A percentile compares a stretch with the other conserved stretches of the same genome.
Conservation (phyloP, 2,888 invertebrate genomes). For the Meiosimyza platycephala region DNA sequence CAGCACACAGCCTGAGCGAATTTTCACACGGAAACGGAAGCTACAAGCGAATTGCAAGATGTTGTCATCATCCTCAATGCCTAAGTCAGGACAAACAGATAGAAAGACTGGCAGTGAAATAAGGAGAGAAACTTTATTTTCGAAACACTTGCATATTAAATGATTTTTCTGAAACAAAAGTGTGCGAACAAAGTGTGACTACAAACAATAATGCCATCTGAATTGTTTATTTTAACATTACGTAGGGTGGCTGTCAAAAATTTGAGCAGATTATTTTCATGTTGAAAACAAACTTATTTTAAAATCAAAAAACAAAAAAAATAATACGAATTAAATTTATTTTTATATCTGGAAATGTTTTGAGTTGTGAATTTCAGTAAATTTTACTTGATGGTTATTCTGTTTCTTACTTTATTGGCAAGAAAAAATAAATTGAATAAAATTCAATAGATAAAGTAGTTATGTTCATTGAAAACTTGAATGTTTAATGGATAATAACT, state of each 20-base stretch:
- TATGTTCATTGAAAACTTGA: too few relatives aligned
- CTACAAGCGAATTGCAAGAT: slow-evolving; percentile 19
- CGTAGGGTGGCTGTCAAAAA: neutral
- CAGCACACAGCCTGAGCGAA: slow-evolving; percentile 17
- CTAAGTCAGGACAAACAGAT: neutral
- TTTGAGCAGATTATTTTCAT: neutral
- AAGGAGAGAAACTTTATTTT: slow-evolving; percentile 5
- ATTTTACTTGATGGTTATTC: too few relatives aligned
- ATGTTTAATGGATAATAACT: too few relatives aligned
- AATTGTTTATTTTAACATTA: too few relatives aligned
- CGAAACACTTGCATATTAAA: slow-evolving; percentile 18
- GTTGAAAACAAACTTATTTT: neutral
- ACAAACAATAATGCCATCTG: neutral
- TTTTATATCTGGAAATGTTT: too few relatives aligned
- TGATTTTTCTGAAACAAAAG: slow-evolving; percentile 5
- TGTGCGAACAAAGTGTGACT: neutral
- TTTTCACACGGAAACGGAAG: slow-evolving; percentile 26
- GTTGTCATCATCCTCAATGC: slow-evolving; percentile 3
- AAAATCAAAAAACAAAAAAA: neutral
- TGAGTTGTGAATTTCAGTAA: too few relatives aligned
- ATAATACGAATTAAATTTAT: too few relatives aligned
- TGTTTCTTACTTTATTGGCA: too few relatives aligned
- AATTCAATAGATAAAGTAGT: too few relatives aligned
- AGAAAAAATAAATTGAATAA: too few relatives aligned
- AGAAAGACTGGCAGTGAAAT: neutral